phyloP scores from a whole-genome alignment of 1,140 invertebrate genomes.

The Drosophila kohkoa region DNA sequence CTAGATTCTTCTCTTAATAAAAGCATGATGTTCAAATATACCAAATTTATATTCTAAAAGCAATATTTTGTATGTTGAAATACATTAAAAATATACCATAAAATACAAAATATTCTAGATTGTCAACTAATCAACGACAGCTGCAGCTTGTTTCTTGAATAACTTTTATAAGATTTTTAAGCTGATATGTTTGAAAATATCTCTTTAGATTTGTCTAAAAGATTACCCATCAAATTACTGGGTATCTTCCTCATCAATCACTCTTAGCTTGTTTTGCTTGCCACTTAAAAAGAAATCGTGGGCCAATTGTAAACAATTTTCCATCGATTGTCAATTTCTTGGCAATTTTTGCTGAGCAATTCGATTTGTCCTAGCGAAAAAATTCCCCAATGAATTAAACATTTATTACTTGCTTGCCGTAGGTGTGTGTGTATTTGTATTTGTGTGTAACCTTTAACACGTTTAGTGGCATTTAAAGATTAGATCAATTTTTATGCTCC shows the following conservation, averaged over 20 bases:
- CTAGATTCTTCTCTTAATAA: no score
- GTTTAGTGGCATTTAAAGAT: constrained; percentile 5
- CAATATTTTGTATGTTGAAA: no score
- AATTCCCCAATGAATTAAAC: constrained; percentile 5
- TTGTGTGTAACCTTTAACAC: neutral
- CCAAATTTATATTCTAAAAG: no score
- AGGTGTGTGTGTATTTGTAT: no score
- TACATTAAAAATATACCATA: no score
- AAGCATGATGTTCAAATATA: no score
- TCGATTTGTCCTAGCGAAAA: neutral
- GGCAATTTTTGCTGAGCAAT: constrained; percentile 7
- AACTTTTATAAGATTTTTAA: no score
- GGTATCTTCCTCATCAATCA: neutral
- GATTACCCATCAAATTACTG: neutral
- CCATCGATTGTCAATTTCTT: constrained; percentile 3
- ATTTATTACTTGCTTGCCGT: constrained; percentile 1
- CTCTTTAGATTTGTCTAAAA: no score
- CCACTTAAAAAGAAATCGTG: neutral
- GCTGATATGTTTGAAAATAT: no score
- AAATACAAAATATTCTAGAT: no score
- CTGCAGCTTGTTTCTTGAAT: no score
- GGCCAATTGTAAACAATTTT: constrained; percentile 10
- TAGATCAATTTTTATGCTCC: constrained; percentile 12
- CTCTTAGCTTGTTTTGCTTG: neutral
- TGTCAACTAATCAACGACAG: no score